These are phyloP conservation scores for Chlorops oryzae DNA, from an alignment of 1,140 invertebrate genomes.

Conservation along the genomic window DNA sequence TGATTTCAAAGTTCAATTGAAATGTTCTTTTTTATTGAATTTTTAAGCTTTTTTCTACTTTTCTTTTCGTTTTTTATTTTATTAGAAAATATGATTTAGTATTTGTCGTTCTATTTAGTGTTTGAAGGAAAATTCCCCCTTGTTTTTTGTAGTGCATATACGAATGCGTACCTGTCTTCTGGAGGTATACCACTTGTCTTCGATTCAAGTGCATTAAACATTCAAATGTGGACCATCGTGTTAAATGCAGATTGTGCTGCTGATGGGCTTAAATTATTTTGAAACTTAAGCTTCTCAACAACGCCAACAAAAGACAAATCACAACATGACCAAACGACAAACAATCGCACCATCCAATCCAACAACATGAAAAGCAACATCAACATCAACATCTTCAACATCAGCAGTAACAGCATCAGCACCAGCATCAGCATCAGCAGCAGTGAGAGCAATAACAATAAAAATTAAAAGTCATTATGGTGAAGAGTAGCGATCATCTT, in stretches of 20 bases:
- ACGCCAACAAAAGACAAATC: too few relatives aligned
- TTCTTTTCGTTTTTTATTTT: too few relatives aligned
- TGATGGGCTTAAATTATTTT: constrained; percentile 46
- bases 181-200: too few relatives aligned
- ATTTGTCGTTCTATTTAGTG: too few relatives aligned
- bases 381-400: constrained; percentile 1
- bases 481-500: too few relatives aligned
- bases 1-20: too few relatives aligned
- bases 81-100: too few relatives aligned
- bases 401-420: constrained; percentile 15
- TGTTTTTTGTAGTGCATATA: too few relatives aligned
- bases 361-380: constrained; percentile 8
- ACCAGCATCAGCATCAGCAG: constrained; percentile 11
- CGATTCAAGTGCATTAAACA: constrained; percentile 26
- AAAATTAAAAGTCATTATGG: constrained; percentile 46
- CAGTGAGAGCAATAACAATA: constrained; percentile 39
- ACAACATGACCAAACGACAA: constrained; percentile 1
- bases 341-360: constrained; percentile 5
- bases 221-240: constrained; percentile 44
- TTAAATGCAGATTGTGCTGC: constrained; percentile 37
- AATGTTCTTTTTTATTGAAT: too few relatives aligned
- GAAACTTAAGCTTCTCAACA: constrained; percentile 43
- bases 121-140: too few relatives aligned
- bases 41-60: too few relatives aligned
- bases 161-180: too few relatives aligned